phyloP scores from a whole-genome alignment of 2,113 vertebrate species.

The Pygoscelis adeliae region DNA sequence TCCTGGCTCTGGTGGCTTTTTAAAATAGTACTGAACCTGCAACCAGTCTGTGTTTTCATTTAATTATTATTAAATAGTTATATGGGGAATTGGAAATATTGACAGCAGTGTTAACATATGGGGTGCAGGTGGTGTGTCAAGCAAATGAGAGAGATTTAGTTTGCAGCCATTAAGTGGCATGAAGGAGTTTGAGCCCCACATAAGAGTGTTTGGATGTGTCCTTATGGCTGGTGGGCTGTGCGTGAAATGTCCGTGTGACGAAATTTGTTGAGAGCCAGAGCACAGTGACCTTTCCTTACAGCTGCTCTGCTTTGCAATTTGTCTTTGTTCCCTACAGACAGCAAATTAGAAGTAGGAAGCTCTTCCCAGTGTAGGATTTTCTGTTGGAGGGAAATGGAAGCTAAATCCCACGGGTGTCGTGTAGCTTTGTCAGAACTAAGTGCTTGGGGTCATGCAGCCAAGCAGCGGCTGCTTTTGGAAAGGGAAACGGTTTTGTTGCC shows the following conservation, averaged over 20 bases:
- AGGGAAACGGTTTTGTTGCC: not conserved
- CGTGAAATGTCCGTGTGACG: not conserved
- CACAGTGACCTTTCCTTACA: not conserved
- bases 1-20: slow-evolving; percentile 43
- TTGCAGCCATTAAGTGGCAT: slow-evolving; percentile 40
- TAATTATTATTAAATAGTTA: slow-evolving; percentile 70
- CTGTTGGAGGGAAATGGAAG: slow-evolving; percentile 17
- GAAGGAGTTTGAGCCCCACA: slow-evolving; percentile 7
- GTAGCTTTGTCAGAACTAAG: slow-evolving; percentile 17
- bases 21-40: slow-evolving; percentile 41
- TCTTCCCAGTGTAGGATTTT: slow-evolving; percentile 2
- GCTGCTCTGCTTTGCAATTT: not conserved
- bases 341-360: slow-evolving; percentile 8
- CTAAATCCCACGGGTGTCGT: not conserved
- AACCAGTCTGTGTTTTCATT: slow-evolving; percentile 60
- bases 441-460: not conserved
- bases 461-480: not conserved
- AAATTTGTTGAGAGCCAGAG: not conserved
- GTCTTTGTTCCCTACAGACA: slow-evolving; percentile 19
- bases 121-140: slow-evolving; percentile 58
- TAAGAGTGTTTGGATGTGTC: not conserved
- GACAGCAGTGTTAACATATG: slow-evolving; percentile 61
- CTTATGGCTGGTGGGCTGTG: not conserved
- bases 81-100: slow-evolving; percentile 55
- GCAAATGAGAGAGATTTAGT: slow-evolving; percentile 16